Evolutionary conservation across 2,888 invertebrate species (phyloP).

Genomic region (Synanthedon tipuliformis): DNA sequence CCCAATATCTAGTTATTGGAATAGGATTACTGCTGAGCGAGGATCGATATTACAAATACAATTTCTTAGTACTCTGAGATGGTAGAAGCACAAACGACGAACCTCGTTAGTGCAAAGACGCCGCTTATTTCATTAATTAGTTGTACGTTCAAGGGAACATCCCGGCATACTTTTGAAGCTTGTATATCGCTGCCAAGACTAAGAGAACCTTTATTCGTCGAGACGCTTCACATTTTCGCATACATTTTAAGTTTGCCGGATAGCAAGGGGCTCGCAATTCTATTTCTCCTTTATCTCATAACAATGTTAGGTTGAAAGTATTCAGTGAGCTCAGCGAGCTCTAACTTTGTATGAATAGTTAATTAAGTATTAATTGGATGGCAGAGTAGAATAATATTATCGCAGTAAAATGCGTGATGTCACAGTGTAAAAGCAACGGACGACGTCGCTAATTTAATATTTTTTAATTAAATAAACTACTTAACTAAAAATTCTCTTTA

Average conservation of each 20-base stretch:
- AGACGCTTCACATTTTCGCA: constrained; percentile 41
- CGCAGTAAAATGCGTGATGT: not conserved
- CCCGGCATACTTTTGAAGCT: constrained; percentile 40
- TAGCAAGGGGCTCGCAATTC: constrained; percentile 27
- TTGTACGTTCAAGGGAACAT: constrained; percentile 41
- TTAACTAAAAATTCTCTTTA: no score
- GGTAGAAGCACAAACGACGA: constrained; percentile 49
- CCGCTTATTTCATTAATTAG: constrained; percentile 66
- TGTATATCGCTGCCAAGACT: constrained; percentile 21
- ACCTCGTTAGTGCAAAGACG: constrained; percentile 57
- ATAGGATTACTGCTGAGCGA: not conserved
- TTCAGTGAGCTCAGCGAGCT: constrained; percentile 32
- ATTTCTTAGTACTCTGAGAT: constrained; percentile 38
- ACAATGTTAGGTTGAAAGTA: constrained; percentile 45
- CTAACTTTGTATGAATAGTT: constrained; percentile 40
- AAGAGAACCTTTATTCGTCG: constrained; percentile 35
- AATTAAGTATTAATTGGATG: constrained; percentile 43
- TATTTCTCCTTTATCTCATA: constrained; percentile 42
- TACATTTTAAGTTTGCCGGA: constrained; percentile 43
- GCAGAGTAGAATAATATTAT: constrained; percentile 8
- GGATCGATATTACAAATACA: constrained; percentile 41
- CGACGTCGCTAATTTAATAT: no score
- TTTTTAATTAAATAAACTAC: not conserved
- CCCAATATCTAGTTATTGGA: no score
- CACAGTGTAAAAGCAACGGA: not conserved